Evolutionary conservation across 2,888 invertebrate genomes (phyloP), one percentile per base, ranked within the genome.

Genomic region (Linnaemya tessellans): DNA sequence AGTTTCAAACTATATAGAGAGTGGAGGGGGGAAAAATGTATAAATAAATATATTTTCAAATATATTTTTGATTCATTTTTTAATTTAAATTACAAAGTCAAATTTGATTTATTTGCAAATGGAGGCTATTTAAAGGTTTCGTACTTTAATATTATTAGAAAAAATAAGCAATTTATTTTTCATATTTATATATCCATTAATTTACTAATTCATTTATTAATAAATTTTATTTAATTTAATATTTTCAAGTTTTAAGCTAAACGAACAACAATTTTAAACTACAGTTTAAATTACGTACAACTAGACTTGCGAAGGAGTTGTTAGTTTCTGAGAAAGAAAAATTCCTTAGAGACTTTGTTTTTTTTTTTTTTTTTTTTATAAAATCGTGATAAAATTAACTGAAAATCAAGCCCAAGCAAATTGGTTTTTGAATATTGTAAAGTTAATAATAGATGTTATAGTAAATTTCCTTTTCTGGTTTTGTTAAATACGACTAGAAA

Each of bases 401-500:
- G 18, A 38, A 56, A n/a, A 18, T 51, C 30, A 83, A 56, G 67
- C 15, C 15, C 22, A n/a, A 51, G 51, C 49, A 80, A 49, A 30
- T 73, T 22, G 20, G 7, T 65, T 62, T 79, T 54, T 54, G 15
- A 41, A 41, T 11, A 13, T 13, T 43, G 51, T 54, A 49, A 62
- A 54, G n/a, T 82, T 73, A 30, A 5, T 62, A 54, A 54, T 70
- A n/a, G n/a, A 30, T 54, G 1, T 60, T 43, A 68, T 54, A 43
- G 20, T 11, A 58, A 68, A 67, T 22, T n/a, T 56, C 46, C 15
- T 58, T 18, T 41, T 18, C 35, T 38, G 62, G 43, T 64, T 56
- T 62, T 70, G 79, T 80, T 78, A 20, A 70, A 82, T 79, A 80
- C 85, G 85, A 85, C 85, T 85, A 85, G 85, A 85, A 82, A 85